Percentiles rank a stretch among this genome's conserved stretches.
Conservation (phyloP, 1,140 invertebrate genomes). For the Diachasmimorpha longicaudata region DNA sequence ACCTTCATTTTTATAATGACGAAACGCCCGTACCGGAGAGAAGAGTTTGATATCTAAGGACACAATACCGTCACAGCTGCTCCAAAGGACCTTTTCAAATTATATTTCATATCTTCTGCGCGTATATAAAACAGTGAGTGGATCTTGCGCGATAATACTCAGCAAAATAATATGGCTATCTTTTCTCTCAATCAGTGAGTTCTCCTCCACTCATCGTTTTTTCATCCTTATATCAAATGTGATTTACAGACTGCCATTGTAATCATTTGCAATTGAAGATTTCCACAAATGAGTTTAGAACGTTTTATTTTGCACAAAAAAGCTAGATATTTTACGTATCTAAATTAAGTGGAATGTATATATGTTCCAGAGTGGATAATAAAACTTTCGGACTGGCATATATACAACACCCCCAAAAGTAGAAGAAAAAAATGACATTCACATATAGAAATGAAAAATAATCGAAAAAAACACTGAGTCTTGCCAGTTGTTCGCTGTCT, state of each 20-base stretch:
- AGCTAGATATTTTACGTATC: neutral
- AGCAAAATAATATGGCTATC: constrained; percentile 15
- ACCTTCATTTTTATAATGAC: constrained; percentile 5
- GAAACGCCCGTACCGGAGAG: neutral
- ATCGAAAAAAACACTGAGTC: neutral
- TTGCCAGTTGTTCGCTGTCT: constrained; percentile 4
- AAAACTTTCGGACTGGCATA: neutral
- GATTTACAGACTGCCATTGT: neutral
- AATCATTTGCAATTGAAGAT: neutral
- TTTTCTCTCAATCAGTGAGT: neutral
- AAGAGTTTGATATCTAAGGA: constrained; percentile 10
- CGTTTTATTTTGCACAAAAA: neutral
- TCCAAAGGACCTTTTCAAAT: constrained; percentile 30
- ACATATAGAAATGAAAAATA: neutral
- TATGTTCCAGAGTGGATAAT: neutral
- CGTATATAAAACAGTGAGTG: constrained; percentile 13
- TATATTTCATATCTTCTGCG: constrained; percentile 20
- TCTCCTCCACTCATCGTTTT: neutral
- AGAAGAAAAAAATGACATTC: neutral
- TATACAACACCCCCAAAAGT: neutral
- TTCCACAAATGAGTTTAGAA: no score
- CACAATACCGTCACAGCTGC: constrained; percentile 20
- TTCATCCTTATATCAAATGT: neutral
- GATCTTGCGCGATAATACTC: constrained; percentile 4
- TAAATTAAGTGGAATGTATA: neutral